phyloP scores from a whole-genome alignment of 2,888 invertebrate genomes.

The Stegana nigrithorax region DNA sequence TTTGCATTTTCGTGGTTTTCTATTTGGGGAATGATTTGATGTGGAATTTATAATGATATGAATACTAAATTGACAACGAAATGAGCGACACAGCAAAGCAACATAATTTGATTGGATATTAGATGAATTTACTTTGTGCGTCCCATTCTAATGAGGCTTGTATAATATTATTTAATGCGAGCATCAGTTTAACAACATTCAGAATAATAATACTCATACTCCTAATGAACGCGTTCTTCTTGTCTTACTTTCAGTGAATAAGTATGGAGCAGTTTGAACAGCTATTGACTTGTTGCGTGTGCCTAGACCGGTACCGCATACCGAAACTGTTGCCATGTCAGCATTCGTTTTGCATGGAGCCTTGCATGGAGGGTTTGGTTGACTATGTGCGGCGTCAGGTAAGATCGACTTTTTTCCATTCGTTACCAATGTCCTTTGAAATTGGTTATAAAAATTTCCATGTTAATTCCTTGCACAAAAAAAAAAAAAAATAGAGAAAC shows the following conservation, averaged over 20 bases:
- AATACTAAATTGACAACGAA: conserved; percentile 56
- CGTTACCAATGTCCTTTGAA: too few species aligned
- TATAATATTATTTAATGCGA: conserved; percentile 1
- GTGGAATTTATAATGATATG: conserved; percentile 61
- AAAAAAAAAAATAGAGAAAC: neutral
- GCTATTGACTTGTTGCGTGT: conserved; percentile 97
- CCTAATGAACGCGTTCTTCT: conserved; percentile 24
- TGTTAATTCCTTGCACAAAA: neutral
- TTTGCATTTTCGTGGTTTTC: neutral
- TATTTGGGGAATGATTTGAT: conserved; percentile 3
- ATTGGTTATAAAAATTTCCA: neutral
- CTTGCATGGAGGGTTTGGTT: conserved; percentile 97
- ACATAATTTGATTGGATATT: conserved; percentile 11
- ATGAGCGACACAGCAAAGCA: conserved; percentile 14
- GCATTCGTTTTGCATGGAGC: conserved; percentile 99
- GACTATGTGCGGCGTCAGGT: conserved; percentile 95
- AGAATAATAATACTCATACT: conserved; percentile 55
- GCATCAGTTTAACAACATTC: neutral
- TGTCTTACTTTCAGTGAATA: conserved; percentile 52
- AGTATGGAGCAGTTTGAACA: conserved; percentile 96
- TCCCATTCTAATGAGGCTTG: neutral
- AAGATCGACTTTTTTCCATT: too few species aligned
- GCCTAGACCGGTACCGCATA: conserved; percentile 95
- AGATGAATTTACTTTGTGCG: neutral
- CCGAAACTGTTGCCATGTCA: conserved; percentile 99